Base-by-base conservation (phyloP, 2,888 invertebrate species). In the Cotesia congregata region DNA sequence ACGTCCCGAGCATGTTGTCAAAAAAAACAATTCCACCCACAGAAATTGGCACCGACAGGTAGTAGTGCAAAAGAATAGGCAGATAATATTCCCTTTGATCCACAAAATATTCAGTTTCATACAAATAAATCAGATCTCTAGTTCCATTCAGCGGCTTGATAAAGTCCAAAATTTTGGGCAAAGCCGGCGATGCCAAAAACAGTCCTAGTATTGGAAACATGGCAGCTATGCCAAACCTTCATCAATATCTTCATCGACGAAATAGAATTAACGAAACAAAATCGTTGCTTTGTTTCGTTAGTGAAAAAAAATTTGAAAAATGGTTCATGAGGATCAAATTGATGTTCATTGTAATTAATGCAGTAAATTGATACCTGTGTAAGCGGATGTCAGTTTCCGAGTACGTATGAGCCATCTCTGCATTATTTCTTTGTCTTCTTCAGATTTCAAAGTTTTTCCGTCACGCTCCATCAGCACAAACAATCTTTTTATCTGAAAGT, bases 121-220 rank as follows among this genome's bases (percentile, higher is more conserved):
- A 80, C 15, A 80, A 74, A 72, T 77, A 78, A 74, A 77, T 72
- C 7, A 75, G 70, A 5, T 78, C 69, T 6, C 80, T 77, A 4
- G 80, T 75, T 39, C 78, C 69, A 62, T 81, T 81, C 12, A 80
- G 72, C 5, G 81, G 81, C 6, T 40, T 15, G 12, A 80, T n/a
- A n/a, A 78, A 1, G 64, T 81, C 81, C 62, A 80, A 64, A 64
- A 81, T 74, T 74, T 67, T 78, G 12, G 81, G 80, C 50, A 75
- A 69, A 62, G 76, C 40, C 5, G 80, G 80, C 59, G 80, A 68
- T 6, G 74, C 67, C 7, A 80, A 71, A 73, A 77, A 80, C 41
- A 80, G 15, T 5, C 9, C 15, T 59, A 76, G 1, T 4, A 77
- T 15, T n/a, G 38, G 15, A 15, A 61, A 72, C 41, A 76, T 7